These are phyloP conservation scores for Acleris laterana DNA, from an alignment of 2,888 invertebrate genomes.

Conservation along the genomic window DNA sequence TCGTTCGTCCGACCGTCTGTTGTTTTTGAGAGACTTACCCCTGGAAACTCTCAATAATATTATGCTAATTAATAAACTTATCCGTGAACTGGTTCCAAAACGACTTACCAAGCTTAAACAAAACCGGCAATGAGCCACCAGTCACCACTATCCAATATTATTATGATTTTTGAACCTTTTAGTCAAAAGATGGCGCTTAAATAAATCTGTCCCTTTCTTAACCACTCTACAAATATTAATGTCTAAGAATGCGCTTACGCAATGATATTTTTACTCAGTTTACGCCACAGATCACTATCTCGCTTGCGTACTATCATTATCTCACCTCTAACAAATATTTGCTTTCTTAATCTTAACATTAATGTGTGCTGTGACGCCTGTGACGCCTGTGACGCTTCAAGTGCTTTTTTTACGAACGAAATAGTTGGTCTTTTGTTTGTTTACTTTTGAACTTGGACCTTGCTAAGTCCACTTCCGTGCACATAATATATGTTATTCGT, in stretches of 20 bases:
- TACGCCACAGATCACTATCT: slow-evolving; percentile 31
- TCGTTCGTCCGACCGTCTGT: no score
- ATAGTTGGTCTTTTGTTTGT: neutral
- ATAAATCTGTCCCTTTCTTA: slow-evolving; percentile 5
- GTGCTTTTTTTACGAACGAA: slow-evolving; percentile 13
- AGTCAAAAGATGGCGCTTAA: neutral
- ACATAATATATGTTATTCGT: neutral
- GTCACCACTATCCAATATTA: no score
- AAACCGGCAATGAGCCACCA: no score
- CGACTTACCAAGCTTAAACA: no score
- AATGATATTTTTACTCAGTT: slow-evolving; percentile 33
- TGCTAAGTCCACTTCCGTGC: slow-evolving; percentile 15
- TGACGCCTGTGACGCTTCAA: slow-evolving; percentile 19
- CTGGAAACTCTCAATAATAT: no score
- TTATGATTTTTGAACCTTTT: neutral
- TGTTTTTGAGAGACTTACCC: no score
- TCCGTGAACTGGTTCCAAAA: no score
- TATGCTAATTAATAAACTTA: no score
- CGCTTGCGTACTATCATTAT: slow-evolving; percentile 33
- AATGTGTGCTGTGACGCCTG: slow-evolving; percentile 35
- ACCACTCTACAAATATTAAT: slow-evolving; percentile 15
- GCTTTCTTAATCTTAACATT: slow-evolving; percentile 47
- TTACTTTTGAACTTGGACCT: slow-evolving; percentile 5
- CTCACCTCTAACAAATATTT: slow-evolving; percentile 47
- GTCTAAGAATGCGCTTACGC: slow-evolving; percentile 17